These are phyloP conservation scores for Ophioninae sp. DNA, from an alignment of 2,888 invertebrate species.

Conservation along the genomic window DNA sequence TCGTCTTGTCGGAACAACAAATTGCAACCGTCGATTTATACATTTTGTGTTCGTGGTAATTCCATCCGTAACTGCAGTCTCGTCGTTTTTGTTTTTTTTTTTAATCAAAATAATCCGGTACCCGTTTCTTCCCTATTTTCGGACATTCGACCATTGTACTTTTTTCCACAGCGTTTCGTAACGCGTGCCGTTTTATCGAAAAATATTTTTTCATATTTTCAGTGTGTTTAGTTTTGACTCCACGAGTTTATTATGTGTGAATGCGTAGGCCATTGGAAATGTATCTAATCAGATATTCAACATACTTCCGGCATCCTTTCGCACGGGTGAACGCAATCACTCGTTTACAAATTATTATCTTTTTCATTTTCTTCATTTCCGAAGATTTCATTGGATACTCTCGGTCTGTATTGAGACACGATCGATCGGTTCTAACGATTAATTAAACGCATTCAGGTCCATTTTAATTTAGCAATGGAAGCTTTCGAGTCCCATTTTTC, in stretches of 20 bases:
- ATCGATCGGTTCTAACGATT: neutral
- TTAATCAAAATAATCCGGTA: neutral
- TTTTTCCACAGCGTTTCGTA: slow-evolving; percentile 11
- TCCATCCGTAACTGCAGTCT: slow-evolving; percentile 40
- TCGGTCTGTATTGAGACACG: neutral
- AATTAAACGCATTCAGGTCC: too few relatives aligned
- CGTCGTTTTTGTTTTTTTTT: too few relatives aligned
- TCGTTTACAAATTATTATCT: neutral
- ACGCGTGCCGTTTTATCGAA: neutral
- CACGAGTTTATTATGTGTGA: neutral
- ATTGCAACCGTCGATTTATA: slow-evolving; percentile 29
- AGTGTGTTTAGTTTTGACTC: neutral
- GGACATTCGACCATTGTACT: neutral
- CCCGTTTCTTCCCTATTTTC: neutral
- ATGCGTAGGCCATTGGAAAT: neutral
- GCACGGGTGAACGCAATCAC: neutral
- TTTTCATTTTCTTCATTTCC: neutral
- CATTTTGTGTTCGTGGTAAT: slow-evolving; percentile 17
- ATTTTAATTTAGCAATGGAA: too few relatives aligned
- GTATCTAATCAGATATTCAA: neutral
- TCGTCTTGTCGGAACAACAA: slow-evolving; percentile 18
- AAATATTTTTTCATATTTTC: slow-evolving; percentile 1
- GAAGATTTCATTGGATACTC: neutral
- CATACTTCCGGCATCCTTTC: neutral
- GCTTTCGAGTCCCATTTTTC: too few relatives aligned